Evolutionary conservation across 2,797 vertebrate genomes (phyloP).

Genomic region (Mormyrops attenuatus): DNA sequence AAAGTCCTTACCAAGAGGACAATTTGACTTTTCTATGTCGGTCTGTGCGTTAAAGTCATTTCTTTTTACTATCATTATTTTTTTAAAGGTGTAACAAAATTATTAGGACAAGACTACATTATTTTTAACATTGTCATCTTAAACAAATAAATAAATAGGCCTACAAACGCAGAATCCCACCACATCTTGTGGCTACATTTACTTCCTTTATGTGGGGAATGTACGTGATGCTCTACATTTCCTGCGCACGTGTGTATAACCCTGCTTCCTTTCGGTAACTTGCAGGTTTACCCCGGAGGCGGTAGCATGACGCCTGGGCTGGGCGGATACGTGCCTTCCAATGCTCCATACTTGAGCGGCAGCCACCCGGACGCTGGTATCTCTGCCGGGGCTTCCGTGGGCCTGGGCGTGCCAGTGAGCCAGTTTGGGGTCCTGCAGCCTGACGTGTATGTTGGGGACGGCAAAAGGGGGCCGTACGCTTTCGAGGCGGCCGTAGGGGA

Average conservation of each 20-base stretch:
- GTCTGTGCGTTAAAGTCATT: background rate
- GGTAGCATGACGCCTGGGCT: constrained; percentile 30
- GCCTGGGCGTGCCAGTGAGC: constrained; percentile 14
- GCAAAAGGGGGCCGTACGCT: constrained; percentile 29
- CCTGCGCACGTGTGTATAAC: background rate
- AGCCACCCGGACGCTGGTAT: constrained; percentile 38
- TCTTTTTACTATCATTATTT: background rate
- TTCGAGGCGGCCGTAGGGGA: constrained; percentile 60
- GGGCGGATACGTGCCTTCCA: constrained; percentile 30
- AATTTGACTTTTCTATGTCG: background rate
- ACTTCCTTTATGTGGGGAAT: background rate
- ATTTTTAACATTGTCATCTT: background rate
- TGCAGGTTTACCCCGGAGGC: constrained; percentile 38
- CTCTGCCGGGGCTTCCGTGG: constrained; percentile 31
- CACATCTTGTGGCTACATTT: background rate
- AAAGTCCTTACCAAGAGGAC: background rate
- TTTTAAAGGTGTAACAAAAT: background rate
- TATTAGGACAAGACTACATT: background rate
- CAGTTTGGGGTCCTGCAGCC: constrained; percentile 23
- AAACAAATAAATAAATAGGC: background rate
- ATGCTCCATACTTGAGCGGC: constrained; percentile 32
- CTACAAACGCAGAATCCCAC: background rate
- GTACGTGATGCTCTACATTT: background rate
- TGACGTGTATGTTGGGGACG: constrained; percentile 30
- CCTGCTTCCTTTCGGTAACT: background rate